Evolutionary conservation across 2,888 invertebrate species (phyloP), one percentile per base, ranked within the genome.

Genomic region (Hydroisotoma schaefferi): DNA sequence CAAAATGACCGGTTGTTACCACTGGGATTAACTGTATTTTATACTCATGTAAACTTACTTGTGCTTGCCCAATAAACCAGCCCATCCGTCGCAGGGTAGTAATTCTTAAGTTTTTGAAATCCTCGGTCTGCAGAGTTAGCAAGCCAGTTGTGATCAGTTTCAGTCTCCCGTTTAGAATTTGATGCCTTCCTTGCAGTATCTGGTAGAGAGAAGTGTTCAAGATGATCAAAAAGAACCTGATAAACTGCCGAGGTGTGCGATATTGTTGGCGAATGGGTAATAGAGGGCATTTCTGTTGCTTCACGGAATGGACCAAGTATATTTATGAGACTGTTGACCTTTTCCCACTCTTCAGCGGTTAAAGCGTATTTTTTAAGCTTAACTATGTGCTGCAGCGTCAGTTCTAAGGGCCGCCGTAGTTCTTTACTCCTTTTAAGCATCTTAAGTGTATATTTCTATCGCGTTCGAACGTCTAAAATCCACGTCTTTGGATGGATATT

Each of bases 371-470:
- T 26, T 18, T 15, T 28, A 8, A 29, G 29, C n/a, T 51, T 29
- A 4, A 25, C 12, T 5, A 20, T 10, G 3, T 43, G 27, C n/a
- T 27, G 43, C 15, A 55, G 18, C 12, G 55, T 44, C 22, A 26
- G 12, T 8, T 55, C 55, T 5, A 27, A 55, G 8, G 55, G 44
- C 12, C 4, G 2, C 18, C 47, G 46, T 3, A 29, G 25, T 25
- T 56, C 56, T 20, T 20, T 8, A 6, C 33, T 29, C 2, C 56
- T 12, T 47, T 20, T n/a, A 5, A 56, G 8, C 56, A 47, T 56
- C 2, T 15, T 2, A 18, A 47, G 33, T 15, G 47, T 56, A 2
- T 28, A 47, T n/a, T 56, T 56, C 56, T 47, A 56, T 10, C 56
- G 29, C 6, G 56, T 56, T 8, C 23, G 3, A 3, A 47, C 48